phyloP scores from a whole-genome alignment of 2,113 vertebrate genomes.

The Elaphurus davidianus region DNA sequence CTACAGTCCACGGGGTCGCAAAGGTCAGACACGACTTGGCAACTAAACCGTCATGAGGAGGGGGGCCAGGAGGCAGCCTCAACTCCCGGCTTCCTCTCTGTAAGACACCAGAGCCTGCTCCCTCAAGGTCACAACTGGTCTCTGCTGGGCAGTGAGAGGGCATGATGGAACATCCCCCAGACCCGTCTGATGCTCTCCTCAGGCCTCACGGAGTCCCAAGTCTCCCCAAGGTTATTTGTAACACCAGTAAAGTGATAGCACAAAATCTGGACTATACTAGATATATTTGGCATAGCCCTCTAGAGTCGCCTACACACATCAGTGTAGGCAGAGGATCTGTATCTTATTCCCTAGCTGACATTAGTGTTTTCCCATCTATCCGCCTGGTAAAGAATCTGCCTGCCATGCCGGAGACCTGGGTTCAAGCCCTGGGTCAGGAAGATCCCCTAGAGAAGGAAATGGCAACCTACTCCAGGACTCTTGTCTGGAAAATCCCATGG shows the following conservation, averaged over 20 bases:
- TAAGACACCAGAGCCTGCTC: neutral
- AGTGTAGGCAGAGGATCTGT: accelerated
- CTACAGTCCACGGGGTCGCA: neutral
- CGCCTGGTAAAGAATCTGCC: neutral
- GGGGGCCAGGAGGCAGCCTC: neutral
- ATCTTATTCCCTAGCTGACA: neutral
- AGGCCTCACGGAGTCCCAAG: neutral
- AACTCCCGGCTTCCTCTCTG: neutral
- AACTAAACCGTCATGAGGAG: neutral
- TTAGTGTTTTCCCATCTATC: neutral
- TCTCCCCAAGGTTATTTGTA: neutral
- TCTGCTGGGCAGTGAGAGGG: no score
- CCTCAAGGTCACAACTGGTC: neutral
- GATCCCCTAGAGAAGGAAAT: neutral
- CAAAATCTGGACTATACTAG: neutral
- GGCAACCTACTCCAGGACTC: neutral
- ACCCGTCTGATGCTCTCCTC: neutral
- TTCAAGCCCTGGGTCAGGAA: neutral
- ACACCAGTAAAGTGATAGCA: neutral
- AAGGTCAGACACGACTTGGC: neutral
- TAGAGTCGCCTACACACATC: neutral
- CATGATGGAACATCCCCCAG: neutral
- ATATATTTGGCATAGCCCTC: neutral
- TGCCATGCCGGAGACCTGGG: neutral
- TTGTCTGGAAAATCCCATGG: neutral